phyloP scores from a whole-genome alignment of 2,888 invertebrate genomes.

The Cepaea hortensis region DNA sequence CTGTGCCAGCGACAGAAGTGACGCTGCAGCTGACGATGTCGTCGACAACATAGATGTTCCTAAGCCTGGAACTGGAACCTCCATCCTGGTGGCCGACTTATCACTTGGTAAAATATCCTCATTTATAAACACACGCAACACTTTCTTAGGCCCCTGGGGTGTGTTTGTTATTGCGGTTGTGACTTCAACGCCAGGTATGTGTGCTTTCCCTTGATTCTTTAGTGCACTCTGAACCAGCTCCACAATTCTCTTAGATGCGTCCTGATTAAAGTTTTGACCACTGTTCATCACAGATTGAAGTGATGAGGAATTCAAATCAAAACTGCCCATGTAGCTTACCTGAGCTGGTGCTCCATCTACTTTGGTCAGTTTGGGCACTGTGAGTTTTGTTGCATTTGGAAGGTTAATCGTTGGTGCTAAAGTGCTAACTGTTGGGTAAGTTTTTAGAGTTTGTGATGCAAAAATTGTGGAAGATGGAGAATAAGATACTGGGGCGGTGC shows the following conservation, averaged over 20 bases:
- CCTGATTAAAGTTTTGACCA: conserved; percentile 13
- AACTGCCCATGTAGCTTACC: conserved; percentile 48
- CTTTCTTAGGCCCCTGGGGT: conserved; percentile 47
- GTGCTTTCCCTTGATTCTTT: conserved; percentile 17
- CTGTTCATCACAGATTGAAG: conserved; percentile 32
- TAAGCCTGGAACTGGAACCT: not conserved
- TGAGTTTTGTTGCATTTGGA: not conserved
- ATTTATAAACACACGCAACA: conserved; percentile 44
- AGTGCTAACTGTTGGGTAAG: not conserved
- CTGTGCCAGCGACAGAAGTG: conserved; percentile 18
- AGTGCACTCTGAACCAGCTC: conserved; percentile 45
- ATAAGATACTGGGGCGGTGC: not conserved
- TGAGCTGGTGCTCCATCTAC: conserved; percentile 36
- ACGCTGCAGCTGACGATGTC: conserved; percentile 20
- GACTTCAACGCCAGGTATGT: conserved; percentile 47
- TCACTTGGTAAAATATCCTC: conserved; percentile 42
- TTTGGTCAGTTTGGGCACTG: conserved; percentile 23
- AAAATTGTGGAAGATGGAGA: not conserved
- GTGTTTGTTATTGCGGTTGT: conserved; percentile 39
- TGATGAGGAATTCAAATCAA: conserved; percentile 36
- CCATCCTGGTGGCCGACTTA: not conserved
- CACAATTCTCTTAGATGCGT: conserved; percentile 36
- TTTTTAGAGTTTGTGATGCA: not conserved
- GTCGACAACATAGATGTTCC: not conserved
- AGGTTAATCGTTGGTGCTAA: conserved; percentile 5